These are phyloP conservation scores for Abscondita cerata DNA, from an alignment of 2,888 invertebrate species.

Conservation along the genomic window DNA sequence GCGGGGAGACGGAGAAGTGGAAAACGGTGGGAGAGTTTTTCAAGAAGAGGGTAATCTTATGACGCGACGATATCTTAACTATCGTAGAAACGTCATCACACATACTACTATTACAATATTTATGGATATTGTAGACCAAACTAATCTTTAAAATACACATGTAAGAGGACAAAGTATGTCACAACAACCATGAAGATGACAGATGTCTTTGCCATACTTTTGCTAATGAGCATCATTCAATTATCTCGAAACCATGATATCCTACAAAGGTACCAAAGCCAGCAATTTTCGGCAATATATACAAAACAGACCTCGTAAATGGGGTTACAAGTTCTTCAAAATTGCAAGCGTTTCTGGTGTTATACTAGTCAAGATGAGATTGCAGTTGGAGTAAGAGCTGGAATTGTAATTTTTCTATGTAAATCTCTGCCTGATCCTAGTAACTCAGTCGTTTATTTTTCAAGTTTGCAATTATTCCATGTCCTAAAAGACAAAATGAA, in stretches of 20 bases:
- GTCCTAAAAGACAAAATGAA: conserved; percentile 1
- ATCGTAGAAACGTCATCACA: no score
- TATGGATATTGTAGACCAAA: conserved; percentile 21
- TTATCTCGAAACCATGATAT: conserved; percentile 17
- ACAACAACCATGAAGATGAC: conserved; percentile 13
- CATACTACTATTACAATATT: no score
- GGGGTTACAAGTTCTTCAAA: background rate
- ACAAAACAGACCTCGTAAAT: background rate
- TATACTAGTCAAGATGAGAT: no score
- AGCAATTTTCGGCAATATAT: background rate
- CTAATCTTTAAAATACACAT: conserved; percentile 28
- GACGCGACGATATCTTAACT: no score
- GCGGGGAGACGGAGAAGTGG: no score
- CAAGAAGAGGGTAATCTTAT: no score
- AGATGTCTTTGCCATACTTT: conserved; percentile 26
- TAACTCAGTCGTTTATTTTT: conserved; percentile 1
- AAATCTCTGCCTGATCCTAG: conserved; percentile 4
- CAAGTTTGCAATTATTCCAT: background rate
- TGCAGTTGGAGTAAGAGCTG: no score
- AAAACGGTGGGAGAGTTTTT: no score
- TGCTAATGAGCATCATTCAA: no score
- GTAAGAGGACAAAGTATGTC: conserved; percentile 11
- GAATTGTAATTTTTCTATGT: conserved; percentile 9
- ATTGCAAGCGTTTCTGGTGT: background rate
- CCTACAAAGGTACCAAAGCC: background rate